Conservation (phyloP, 1,140 invertebrate genomes). For the Cotesia vestalis region DNA sequence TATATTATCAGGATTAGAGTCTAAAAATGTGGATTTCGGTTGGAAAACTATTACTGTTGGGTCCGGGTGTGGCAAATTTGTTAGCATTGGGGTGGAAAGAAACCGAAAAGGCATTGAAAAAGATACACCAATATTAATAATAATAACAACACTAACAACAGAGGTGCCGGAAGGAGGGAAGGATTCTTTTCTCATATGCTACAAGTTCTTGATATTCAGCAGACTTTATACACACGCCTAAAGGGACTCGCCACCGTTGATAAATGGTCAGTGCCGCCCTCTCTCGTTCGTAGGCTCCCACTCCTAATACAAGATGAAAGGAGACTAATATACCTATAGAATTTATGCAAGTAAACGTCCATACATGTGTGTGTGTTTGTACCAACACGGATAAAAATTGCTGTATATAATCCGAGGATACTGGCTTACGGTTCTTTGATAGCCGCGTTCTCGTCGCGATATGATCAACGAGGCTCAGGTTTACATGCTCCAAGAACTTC, state of each 20-base stretch:
- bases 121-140: too few relatives aligned
- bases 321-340: not conserved
- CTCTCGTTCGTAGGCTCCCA: conserved; percentile 13
- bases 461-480: conserved; percentile 29
- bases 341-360: too few relatives aligned
- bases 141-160: conserved; percentile 24
- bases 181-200: conserved; percentile 34
- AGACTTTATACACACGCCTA: conserved; percentile 31
- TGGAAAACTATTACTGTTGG: not conserved
- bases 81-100: conserved; percentile 35
- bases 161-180: conserved; percentile 47
- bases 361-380: too few relatives aligned
- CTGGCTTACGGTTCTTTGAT: conserved; percentile 30
- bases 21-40: conserved; percentile 7
- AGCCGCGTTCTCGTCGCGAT: conserved; percentile 27
- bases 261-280: conserved; percentile 35
- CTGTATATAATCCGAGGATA: too few relatives aligned
- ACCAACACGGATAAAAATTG: not conserved
- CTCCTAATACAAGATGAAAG: not conserved
- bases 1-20: too few relatives aligned
- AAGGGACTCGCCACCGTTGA: conserved; percentile 34
- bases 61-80: conserved; percentile 44
- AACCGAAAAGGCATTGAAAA: conserved; percentile 26
- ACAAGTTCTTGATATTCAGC: not conserved
- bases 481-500: not conserved